These are phyloP conservation scores for Lates calcarifer DNA, from an alignment of 2,113 vertebrate species.

Conservation along the genomic window DNA sequence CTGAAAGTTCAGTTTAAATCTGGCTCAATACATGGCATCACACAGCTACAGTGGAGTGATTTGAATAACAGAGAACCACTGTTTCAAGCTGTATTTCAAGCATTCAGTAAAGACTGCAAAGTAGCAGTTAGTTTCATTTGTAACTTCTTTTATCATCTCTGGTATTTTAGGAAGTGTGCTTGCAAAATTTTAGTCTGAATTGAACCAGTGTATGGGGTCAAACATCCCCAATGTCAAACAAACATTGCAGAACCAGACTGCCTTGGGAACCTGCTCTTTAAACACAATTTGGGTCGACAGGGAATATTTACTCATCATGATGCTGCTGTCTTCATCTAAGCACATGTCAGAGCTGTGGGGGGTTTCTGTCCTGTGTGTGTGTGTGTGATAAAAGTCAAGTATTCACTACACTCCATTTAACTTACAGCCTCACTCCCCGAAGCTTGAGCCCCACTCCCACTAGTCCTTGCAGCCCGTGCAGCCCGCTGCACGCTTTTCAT, in stretches of 20 bases:
- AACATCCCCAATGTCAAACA: conserved; percentile 6
- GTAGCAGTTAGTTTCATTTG: conserved; percentile 10
- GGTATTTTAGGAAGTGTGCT: not conserved
- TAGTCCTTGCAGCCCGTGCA: conserved; percentile 99
- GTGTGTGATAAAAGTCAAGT: conserved; percentile 60
- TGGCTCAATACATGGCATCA: conserved; percentile 4
- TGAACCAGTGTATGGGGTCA: not conserved
- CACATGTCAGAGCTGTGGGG: conserved; percentile 28
- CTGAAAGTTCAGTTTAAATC: conserved; percentile 1
- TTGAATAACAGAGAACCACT: not conserved
- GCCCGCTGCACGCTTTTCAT: conserved; percentile 98
- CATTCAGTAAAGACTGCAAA: not conserved
- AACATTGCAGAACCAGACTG: conserved; percentile 39
- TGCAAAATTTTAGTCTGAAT: conserved; percentile 6
- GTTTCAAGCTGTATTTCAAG: not conserved
- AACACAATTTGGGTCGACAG: conserved; percentile 39
- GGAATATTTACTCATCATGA: conserved; percentile 47
- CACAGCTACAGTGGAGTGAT: not conserved
- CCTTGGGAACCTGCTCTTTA: conserved; percentile 47
- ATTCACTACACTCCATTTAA: conserved; percentile 91
- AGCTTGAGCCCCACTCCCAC: conserved; percentile 99
- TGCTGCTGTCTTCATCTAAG: conserved; percentile 53
- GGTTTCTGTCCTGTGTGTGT: conserved; percentile 1
- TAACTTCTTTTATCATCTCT: conserved; percentile 6
- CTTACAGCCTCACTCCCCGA: conserved; percentile 99